Conservation (phyloP, 2,888 invertebrate species). For the Synergus laeviventris region DNA sequence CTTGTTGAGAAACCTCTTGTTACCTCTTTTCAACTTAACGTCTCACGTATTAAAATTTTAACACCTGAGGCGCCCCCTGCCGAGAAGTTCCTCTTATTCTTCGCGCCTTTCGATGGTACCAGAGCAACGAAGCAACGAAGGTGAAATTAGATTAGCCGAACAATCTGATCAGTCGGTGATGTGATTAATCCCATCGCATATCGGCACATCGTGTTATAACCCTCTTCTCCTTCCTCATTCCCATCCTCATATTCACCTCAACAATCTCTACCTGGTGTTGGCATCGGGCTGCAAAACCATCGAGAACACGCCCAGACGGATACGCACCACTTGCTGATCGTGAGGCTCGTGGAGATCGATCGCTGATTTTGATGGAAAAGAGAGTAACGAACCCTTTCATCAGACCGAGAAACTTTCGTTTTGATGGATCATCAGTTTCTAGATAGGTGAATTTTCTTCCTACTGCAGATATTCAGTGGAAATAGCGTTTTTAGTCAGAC, state of each 20-base stretch:
- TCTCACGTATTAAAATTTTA: constrained; percentile 66
- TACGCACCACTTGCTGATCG: constrained; percentile 30
- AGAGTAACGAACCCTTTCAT: constrained; percentile 41
- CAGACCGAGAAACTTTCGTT: neutral
- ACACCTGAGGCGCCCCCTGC: constrained; percentile 63
- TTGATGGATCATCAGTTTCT: neutral
- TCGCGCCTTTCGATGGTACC: constrained; percentile 27
- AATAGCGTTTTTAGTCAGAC: neutral
- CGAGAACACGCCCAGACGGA: constrained; percentile 59
- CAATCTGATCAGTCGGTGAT: constrained; percentile 71
- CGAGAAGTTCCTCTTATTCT: constrained; percentile 39
- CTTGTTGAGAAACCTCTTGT: constrained; percentile 32
- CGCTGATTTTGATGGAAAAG: constrained; percentile 51
- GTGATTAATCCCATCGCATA: constrained; percentile 72
- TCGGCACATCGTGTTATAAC: constrained; percentile 63
- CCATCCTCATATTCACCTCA: constrained; percentile 42
- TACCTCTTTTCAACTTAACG: constrained; percentile 18
- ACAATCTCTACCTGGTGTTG: constrained; percentile 46
- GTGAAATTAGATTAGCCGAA: constrained; percentile 73
- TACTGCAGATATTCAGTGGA: neutral
- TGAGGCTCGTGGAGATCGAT: constrained; percentile 47
- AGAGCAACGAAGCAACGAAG: constrained; percentile 59
- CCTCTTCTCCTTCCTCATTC: constrained; percentile 41
- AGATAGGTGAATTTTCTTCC: neutral
- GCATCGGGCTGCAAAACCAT: constrained; percentile 57